phyloP scores from a whole-genome alignment of 2,797 vertebrate genomes.

The Enteromius paludinosus region DNA sequence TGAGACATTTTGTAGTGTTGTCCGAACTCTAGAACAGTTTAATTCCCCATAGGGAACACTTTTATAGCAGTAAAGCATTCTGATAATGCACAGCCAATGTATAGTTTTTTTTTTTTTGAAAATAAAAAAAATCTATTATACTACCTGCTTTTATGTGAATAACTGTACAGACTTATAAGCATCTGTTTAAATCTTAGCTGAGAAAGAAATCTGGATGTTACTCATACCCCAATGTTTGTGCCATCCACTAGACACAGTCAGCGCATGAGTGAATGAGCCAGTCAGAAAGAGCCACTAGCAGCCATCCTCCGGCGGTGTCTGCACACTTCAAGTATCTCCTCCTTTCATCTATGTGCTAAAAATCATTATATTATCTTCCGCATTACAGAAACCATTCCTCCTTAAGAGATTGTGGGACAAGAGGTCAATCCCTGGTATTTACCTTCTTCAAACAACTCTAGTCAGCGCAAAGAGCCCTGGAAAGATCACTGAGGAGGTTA shows the following conservation, averaged over 20 bases:
- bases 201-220: background rate
- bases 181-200: background rate
- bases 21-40: background rate
- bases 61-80: background rate
- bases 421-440: constrained; percentile 36
- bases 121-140: too few species aligned
- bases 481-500: constrained; percentile 30
- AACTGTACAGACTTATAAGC: background rate
- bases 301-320: background rate
- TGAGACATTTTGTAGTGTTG: background rate
- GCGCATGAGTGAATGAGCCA: background rate
- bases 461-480: background rate
- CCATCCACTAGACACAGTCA: background rate
- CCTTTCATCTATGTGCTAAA: constrained; percentile 14
- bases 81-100: background rate
- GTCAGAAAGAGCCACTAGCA: background rate
- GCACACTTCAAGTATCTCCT: background rate
- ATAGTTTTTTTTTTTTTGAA: too few species aligned
- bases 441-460: constrained; percentile 47
- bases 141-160: background rate
- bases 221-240: background rate
- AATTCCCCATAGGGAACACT: background rate
- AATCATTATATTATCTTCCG: constrained; percentile 7
- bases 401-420: background rate
- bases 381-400: constrained; percentile 16